Base-by-base conservation (phyloP, 2,113 vertebrate genomes). In the Hippocampus zosterae region DNA sequence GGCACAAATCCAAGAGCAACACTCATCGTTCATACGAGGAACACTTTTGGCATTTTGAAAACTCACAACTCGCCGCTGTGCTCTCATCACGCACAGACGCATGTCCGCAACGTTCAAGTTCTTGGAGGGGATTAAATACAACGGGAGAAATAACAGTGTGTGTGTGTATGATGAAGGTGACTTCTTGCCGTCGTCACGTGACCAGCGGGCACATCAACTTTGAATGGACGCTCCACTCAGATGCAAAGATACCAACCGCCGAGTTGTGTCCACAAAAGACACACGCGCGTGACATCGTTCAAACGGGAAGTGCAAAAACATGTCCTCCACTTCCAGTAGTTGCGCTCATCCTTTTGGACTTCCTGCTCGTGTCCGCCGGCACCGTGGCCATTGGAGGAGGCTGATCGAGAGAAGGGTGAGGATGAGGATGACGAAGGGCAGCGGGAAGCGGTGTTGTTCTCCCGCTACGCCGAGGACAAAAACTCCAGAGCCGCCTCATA, bases 401-500 rank as follows among this genome's bases (percentile, higher is more conserved):
- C 48, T 50, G 48, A 50, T 50, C 11, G 2, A 19, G 21, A 63
- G 33, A 11, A 33, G 60, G 60, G 27, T 52, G 23, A 33, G 33
- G 60, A 61, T 52, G 50, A 48, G 46, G 33, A 62, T 60, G 57
- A 37, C 16, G 29, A 29, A 18, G 10, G 15, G 57, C 16, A 60
- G 13, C 5, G 18, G 13, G 29, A 40, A 61, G 33, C 61, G 1
- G 21, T 12, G 16, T 33, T 1, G 44, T 37, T 18, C 19, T 27
- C 16, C 37, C 25, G 3, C 16, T 67, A 98, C 85, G 94, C 94
- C 59, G 95, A 95, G 88, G 95, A 97, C 88, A 98, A 94, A 90
- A 96, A 98, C 84, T 99, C 96, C 90, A 98, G 92, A 82, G 97
- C 95, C 59, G 98, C 97, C 89, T 99, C 97, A 8, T 99, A 99